Evolutionary conservation across 2,888 invertebrate species (phyloP).

Genomic region (Julus scandinavius): DNA sequence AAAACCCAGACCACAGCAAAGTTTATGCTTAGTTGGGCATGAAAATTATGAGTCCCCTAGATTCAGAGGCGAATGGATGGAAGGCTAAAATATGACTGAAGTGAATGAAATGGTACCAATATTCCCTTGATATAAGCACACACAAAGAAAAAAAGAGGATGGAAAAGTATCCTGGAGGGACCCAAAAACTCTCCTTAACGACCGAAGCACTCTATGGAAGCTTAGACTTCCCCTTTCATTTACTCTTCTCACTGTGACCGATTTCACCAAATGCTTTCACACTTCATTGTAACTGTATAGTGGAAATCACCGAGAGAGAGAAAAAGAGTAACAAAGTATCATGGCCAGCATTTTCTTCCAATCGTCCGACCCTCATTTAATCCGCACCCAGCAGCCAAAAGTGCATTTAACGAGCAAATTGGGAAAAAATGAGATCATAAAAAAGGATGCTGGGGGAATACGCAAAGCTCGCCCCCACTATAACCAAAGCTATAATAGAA

Average conservation of each 20-base stretch:
- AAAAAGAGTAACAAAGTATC: constrained; percentile 42
- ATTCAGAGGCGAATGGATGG: constrained; percentile 3
- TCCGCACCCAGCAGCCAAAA: constrained; percentile 39
- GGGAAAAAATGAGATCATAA: constrained; percentile 45
- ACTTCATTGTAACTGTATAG: constrained; percentile 35
- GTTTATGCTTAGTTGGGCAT: constrained; percentile 29
- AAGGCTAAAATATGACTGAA: constrained; percentile 20
- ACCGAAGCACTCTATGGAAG: constrained; percentile 20
- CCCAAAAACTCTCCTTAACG: constrained; percentile 33
- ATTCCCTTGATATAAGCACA: background rate
- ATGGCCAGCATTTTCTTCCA: constrained; percentile 45
- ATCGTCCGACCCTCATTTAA: constrained; percentile 46
- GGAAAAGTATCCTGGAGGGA: constrained; percentile 39
- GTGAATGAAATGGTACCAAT: constrained; percentile 17
- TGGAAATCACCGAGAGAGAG: constrained; percentile 3
- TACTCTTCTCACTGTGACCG: constrained; percentile 40
- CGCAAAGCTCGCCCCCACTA: constrained; percentile 18
- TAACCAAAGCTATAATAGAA: constrained; percentile 16
- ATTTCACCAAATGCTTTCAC: constrained; percentile 39
- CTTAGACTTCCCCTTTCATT: constrained; percentile 43
- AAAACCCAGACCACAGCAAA: constrained; percentile 22
- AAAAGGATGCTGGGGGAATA: constrained; percentile 46
- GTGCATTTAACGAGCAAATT: constrained; percentile 46
- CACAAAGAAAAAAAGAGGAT: constrained; percentile 24
- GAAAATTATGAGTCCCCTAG: constrained; percentile 22